Evolutionary conservation across 2,797 vertebrate genomes (phyloP), one percentile per base, ranked within the genome.

Genomic region (Coregonus ussuriensis): DNA sequence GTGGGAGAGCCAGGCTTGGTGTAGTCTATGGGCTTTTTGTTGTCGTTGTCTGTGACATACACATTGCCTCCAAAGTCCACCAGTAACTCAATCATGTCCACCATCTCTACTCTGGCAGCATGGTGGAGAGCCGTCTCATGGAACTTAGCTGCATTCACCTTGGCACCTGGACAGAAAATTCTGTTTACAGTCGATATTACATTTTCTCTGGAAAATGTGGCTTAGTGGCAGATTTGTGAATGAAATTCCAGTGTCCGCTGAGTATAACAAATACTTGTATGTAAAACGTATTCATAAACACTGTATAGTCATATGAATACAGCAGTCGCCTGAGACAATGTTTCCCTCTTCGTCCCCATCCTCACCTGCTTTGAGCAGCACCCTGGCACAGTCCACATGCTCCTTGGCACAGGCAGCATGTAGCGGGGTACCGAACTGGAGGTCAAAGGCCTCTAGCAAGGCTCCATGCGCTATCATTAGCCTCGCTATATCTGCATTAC

Each of bases 71-170:
- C 97, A 3, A 97, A 98, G 54, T 96, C 93, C 41, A 98, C 85
- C 82, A 98, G 87, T 90, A 97, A 90, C 88, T 96, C 91, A 0
- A 97, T 94, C 88, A 97, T 87, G 56, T 95, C 96, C 0, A 87
- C 91, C 0, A 91, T 94, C 35, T 89, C 86, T 7, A 88, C 93
- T 62, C 94, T 95, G 0, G 96, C 97, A 0, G 97, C 97, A 0
- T 96, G 95, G 79, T 98, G 97, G n/a, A 99, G 89, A 0, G 97
- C 96, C 0, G 95, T 98, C 90, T 98, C 96, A 0, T 98, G 96
- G 33, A 98, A 96, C 78, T 94, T 97, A 0, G 94, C 89, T 0
- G 95, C 96, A 0, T 99, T 98, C 86, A 99, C 97, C 0, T 94
- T 93, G 75, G 97, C 96, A 47, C 97, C 97, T 98, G 87, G 5